Evolutionary conservation across 1,140 invertebrate species (phyloP).

Genomic region (Drosophila orosa): DNA sequence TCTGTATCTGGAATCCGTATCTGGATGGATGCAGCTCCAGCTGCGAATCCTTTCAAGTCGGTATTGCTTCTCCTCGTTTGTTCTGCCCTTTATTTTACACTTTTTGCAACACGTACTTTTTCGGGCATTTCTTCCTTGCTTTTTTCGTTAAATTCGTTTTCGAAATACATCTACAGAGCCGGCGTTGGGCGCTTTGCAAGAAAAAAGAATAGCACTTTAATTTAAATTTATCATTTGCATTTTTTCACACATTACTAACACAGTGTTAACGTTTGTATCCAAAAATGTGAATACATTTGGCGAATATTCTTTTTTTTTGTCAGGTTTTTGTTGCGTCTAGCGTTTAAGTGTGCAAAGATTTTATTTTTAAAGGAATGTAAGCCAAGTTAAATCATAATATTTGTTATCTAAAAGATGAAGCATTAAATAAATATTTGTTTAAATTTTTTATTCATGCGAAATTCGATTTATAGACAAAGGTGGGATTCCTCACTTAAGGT

Average conservation of each 20-base stretch:
- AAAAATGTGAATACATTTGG: conserved; percentile 4
- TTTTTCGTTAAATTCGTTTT: conserved; percentile 54
- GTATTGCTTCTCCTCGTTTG: conserved; percentile 24
- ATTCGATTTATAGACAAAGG: conserved; percentile 1
- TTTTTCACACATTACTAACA: conserved; percentile 4
- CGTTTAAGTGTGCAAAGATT: not conserved
- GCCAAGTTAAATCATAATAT: not conserved
- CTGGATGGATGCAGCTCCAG: conserved; percentile 60
- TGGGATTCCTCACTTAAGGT: not conserved
- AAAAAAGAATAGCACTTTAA: conserved; percentile 22
- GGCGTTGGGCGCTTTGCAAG: conserved; percentile 12
- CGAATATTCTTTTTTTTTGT: conserved; percentile 1
- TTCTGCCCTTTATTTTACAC: conserved; percentile 43
- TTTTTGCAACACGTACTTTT: conserved; percentile 40
- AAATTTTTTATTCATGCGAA: not conserved
- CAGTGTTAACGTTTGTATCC: conserved; percentile 2
- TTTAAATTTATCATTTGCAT: conserved; percentile 11
- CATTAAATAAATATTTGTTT: not conserved
- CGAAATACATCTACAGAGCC: conserved; percentile 36
- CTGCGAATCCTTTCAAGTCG: conserved; percentile 72
- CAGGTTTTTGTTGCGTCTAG: not conserved
- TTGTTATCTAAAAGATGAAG: not conserved
- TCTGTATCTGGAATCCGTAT: conserved; percentile 21
- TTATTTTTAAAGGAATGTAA: not conserved
- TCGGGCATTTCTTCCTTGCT: conserved; percentile 12